Conservation (phyloP, 1,140 invertebrate genomes). For the Leptinotarsa undecemlineata region DNA sequence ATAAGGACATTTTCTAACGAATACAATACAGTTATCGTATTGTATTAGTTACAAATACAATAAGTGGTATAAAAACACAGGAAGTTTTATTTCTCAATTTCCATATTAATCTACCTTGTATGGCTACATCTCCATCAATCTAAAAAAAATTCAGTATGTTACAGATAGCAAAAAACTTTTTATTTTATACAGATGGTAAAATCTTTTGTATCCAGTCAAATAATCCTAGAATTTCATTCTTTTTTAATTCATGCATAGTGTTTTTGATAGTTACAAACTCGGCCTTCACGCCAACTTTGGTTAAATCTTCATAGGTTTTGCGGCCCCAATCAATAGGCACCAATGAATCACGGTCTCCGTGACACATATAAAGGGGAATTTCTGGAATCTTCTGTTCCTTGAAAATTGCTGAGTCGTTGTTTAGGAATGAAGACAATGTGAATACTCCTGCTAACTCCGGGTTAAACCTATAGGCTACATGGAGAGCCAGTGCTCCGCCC, state of each 20-base stretch:
- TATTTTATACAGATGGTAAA: slow-evolving; percentile 49
- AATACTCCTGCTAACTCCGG: slow-evolving; percentile 69
- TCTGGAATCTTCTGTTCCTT: slow-evolving; percentile 35
- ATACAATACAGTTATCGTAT: no score
- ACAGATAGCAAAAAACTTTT: not conserved
- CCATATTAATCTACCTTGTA: no score
- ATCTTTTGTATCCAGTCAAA: slow-evolving; percentile 59
- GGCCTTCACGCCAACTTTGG: slow-evolving; percentile 57
- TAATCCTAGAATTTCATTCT: slow-evolving; percentile 57
- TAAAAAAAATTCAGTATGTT: no score
- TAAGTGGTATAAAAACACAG: no score
- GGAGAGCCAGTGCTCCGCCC: slow-evolving; percentile 72
- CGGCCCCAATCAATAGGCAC: slow-evolving; percentile 62
- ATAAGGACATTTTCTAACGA: no score
- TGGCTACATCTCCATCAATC: no score
- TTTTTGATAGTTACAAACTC: slow-evolving; percentile 58
- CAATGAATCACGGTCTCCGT: slow-evolving; percentile 60
- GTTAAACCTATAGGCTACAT: slow-evolving; percentile 66
- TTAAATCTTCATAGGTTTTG: slow-evolving; percentile 57
- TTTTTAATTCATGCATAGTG: slow-evolving; percentile 62
- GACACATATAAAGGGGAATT: slow-evolving; percentile 56
- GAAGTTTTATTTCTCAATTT: no score
- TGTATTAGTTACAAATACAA: no score
- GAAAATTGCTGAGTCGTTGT: slow-evolving; percentile 68
- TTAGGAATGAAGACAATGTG: slow-evolving; percentile 73